Percentiles rank a stretch among this genome's conserved stretches.
These are phyloP conservation scores for Ophion slaviceki DNA, from an alignment of 2,888 invertebrate species.

Conservation along the genomic window DNA sequence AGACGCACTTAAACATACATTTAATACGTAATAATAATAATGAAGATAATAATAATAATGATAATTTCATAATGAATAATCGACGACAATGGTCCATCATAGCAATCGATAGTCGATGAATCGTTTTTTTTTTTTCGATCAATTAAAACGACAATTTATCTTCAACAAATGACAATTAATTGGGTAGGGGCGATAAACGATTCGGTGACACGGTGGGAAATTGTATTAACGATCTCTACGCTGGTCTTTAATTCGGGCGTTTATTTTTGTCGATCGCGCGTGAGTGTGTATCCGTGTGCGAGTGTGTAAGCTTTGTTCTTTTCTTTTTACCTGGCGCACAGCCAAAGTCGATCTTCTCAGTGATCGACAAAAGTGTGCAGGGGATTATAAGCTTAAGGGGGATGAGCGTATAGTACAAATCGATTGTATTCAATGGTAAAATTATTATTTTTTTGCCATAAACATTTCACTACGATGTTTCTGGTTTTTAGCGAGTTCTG, in stretches of 20 bases:
- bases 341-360: constrained; percentile 44
- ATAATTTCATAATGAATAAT: constrained; percentile 64
- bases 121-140: constrained; percentile 10
- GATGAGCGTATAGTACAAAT: constrained; percentile 48
- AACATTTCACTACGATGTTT: constrained; percentile 55
- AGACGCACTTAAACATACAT: constrained; percentile 60
- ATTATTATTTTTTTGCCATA: constrained; percentile 48
- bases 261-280: constrained; percentile 8
- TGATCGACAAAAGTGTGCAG: constrained; percentile 39
- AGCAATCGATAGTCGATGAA: constrained; percentile 54
- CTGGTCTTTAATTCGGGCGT: constrained; percentile 24
- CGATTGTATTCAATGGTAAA: constrained; percentile 60
- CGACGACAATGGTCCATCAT: constrained; percentile 55
- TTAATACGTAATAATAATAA: constrained; percentile 60
- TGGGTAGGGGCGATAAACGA: background rate
- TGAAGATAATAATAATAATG: constrained; percentile 45
- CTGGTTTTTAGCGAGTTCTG: constrained; percentile 34
- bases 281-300: constrained; percentile 43
- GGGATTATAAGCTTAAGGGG: constrained; percentile 41
- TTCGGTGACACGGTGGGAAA: background rate
- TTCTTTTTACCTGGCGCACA: constrained; percentile 20
- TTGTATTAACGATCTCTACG: constrained; percentile 33
- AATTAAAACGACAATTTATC: constrained; percentile 50
- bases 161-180: constrained; percentile 33
- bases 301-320: constrained; percentile 17